Base-by-base conservation (phyloP, 2,113 vertebrate genomes). In the Choloepus hoffmanni region DNA sequence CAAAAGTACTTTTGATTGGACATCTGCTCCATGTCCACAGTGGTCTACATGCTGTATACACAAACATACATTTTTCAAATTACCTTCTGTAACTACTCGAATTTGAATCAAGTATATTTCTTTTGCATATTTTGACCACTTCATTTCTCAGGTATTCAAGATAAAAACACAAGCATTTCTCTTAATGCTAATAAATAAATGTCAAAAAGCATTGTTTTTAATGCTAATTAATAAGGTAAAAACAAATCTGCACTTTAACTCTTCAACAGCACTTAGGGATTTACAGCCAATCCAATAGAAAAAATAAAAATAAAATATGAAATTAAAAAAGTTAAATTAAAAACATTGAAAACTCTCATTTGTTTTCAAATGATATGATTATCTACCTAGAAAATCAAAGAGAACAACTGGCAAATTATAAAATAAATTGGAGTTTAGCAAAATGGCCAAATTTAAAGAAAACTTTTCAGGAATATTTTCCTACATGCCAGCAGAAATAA, bases 121-220 rank as follows among this genome's bases (percentile, higher is more conserved):
- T 12, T 85, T 83, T 86, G 60, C 4, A 30, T 45, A 88, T 91
- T 89, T 95, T 67, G 3, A 18, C 16, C 58, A 70, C 28, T 63
- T 73, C 79, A 62, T 72, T 90, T 72, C 67, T 93, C 68, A 91
- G 10, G 43, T 92, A 62, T 43, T 90, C 10, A 58, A 36, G 10
- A 40, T 58, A n/a, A 88, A 85, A 93, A 89, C 18, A 65, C 88
- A 78, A 77, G 36, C 58, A 67, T 55, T 73, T 81, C 24, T 84
- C 73, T 74, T 43, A 89, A 76, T 73, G 50, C 2, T 85, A 87
- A 94, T 85, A 93, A 43, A 96, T 33, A 95, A 86, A 53, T 77
- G 4, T 6, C 48, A 50, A 55, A 81, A 72, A 11, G 50, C 50
- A 10, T 53, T 53, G 13, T 53, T 53, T 45, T 53, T 12, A 53